phyloP scores from a whole-genome alignment of 2,797 vertebrate species.

The Karalla daura region DNA sequence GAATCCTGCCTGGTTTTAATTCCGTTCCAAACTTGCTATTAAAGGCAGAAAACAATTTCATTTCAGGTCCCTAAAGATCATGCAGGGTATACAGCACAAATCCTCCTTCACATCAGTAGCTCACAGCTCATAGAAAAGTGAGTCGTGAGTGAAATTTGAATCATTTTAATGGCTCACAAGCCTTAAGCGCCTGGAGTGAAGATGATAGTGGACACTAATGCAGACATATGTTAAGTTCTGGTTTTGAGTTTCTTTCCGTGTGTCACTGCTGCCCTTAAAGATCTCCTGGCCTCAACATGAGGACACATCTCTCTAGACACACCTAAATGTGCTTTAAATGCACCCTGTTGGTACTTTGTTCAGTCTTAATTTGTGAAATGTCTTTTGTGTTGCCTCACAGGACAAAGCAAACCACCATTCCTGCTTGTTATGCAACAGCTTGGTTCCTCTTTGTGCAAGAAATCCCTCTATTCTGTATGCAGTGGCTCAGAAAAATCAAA shows the following conservation, averaged over 20 bases:
- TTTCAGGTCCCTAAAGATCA: background rate
- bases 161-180: background rate
- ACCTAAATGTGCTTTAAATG: background rate
- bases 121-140: background rate
- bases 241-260: background rate
- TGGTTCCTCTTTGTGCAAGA: slow-evolving; percentile 27
- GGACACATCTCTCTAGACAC: background rate
- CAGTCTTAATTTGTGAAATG: background rate
- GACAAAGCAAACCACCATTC: background rate
- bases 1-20: too few relatives aligned
- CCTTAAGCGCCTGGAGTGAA: background rate
- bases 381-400: slow-evolving; percentile 18
- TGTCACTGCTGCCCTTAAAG: background rate
- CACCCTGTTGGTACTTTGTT: background rate
- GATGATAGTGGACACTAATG: background rate
- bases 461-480: slow-evolving; percentile 1
- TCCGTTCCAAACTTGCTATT: too few relatives aligned
- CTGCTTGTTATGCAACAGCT: slow-evolving; percentile 35
- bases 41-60: too few relatives aligned
- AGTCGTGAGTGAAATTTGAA: background rate
- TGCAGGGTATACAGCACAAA: background rate
- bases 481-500: slow-evolving; percentile 19
- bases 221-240: background rate
- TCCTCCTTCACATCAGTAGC: background rate
- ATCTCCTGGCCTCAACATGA: background rate